These are phyloP conservation scores for Euglossa dilemma DNA, from an alignment of 1,140 invertebrate genomes.

Conservation along the genomic window DNA sequence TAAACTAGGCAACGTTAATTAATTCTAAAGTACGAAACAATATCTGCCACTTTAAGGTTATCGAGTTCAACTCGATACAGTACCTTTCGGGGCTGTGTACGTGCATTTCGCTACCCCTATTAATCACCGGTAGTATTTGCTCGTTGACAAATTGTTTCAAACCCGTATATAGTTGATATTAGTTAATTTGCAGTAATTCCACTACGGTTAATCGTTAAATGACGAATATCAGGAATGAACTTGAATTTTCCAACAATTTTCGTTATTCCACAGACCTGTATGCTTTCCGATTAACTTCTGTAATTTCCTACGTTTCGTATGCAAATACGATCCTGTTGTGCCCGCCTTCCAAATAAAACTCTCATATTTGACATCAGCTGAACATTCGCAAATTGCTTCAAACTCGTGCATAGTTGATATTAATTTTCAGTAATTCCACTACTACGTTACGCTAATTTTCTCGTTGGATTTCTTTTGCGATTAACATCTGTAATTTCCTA, in stretches of 20 bases:
- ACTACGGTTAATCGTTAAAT: background rate
- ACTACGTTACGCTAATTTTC: no score
- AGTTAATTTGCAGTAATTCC: background rate
- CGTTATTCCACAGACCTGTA: no score
- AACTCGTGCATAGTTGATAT: no score
- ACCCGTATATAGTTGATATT: background rate
- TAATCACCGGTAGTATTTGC: background rate
- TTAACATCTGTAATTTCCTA: no score
- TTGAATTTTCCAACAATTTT: background rate
- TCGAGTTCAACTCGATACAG: background rate
- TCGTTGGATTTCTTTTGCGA: no score
- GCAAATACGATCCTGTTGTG: no score
- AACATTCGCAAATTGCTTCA: no score
- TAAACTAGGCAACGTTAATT: background rate
- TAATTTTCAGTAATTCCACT: no score
- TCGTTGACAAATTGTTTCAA: background rate
- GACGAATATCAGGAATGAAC: background rate
- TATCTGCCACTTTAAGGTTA: background rate
- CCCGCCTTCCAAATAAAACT: no score
- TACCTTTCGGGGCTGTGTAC: background rate
- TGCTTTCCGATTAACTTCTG: no score
- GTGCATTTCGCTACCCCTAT: background rate
- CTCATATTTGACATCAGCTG: no score
- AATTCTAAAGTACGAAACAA: background rate
- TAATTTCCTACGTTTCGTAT: no score